Evolutionary conservation across 2,797 vertebrate species (phyloP), one percentile per base, ranked within the genome.

Genomic region (Furcifer pardalis): DNA sequence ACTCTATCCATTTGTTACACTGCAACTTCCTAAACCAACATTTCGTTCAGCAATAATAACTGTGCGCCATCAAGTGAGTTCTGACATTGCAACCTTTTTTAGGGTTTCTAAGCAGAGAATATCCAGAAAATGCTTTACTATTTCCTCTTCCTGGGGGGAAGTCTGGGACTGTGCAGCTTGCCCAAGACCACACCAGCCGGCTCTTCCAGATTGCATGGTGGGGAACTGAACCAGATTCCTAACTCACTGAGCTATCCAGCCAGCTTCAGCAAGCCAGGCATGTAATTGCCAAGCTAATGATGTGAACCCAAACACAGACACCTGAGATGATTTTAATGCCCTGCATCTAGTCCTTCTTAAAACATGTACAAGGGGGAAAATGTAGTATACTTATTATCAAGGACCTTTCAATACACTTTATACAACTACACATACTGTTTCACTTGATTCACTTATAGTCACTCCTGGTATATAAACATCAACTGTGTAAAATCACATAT

Each of bases 401-500:
- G 78, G 46, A 75, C 30, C 65, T 84, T 84, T 65, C 87, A 17
- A 3, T 74, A 62, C 66, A 72, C 85, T 78, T 59, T 0, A 1
- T 17, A 65, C 60, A 78, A 17, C 25, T 1, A 77, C 0, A 1
- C 0, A 1, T 17, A 42, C 68, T 44, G 37, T 69, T 77, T 80
- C 30, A 59, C 56, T 77, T 15, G 76, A 63, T 10, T 44, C 49
- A 79, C 1, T 12, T 66, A 71, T 72, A 77, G 83, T 80, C 88
- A 6, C 89, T 89, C 0, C 74, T 0, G 72, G 69, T 77, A 88
- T 56, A 68, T 27, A 66, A 76, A 59, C 79, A 72, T 0, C 79
- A 35, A 56, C 1, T 37, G 49, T 40, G 88, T 87, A 88, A 66
- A 74, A 86, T 83, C 68, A 86, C 77, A 21, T 84, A 3, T 17